Percentiles rank a stretch among this genome's conserved stretches.
These are phyloP conservation scores for Pelochelys cantorii DNA, from an alignment of 2,797 vertebrate species.

Conservation along the genomic window DNA sequence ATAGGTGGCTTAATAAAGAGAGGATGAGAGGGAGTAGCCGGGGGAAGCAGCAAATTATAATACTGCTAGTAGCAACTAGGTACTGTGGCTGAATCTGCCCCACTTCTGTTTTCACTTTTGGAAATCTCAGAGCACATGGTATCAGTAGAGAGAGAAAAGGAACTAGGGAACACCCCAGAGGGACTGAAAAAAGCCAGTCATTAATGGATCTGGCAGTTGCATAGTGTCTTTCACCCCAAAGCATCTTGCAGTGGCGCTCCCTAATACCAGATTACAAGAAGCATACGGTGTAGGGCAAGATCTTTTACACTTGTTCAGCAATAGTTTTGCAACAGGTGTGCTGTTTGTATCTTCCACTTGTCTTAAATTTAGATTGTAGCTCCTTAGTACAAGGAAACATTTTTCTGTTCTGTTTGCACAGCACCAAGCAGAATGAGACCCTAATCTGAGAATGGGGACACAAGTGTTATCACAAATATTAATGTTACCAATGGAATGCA, in stretches of 20 bases:
- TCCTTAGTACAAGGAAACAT: not conserved
- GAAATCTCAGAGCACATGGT: not conserved
- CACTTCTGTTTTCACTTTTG: not conserved
- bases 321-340: rapidly evolving
- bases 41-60: not conserved
- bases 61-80: not conserved
- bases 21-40: not conserved
- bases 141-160: not conserved
- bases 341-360: not conserved
- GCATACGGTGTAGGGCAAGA: rapidly evolving
- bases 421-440: not conserved
- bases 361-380: not conserved
- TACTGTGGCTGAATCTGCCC: not conserved
- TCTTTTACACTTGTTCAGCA: not conserved
- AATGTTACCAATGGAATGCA: too few species aligned
- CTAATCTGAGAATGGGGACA: not conserved
- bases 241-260: not conserved
- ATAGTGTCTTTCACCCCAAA: not conserved
- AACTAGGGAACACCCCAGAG: not conserved
- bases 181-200: rapidly evolving
- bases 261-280: not conserved
- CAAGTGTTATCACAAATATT: not conserved
- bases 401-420: not conserved
- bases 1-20: not conserved
- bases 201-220: rapidly evolving